Evolutionary conservation across 2,888 invertebrate species (phyloP).

Genomic region (Reticulitermes lucifugus): DNA sequence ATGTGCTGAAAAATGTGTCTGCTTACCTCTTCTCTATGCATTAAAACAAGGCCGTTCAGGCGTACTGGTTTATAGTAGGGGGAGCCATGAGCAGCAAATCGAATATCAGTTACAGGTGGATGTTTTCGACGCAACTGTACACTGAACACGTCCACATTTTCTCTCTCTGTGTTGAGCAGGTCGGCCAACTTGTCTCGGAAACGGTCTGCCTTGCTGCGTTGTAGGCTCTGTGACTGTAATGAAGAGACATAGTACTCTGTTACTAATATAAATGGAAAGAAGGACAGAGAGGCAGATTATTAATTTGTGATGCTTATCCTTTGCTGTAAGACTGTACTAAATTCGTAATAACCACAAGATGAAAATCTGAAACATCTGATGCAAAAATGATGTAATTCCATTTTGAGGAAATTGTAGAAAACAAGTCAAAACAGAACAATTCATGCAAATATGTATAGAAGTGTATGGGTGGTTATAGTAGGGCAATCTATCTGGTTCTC

Average conservation of each 20-base stretch:
- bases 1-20: no score
- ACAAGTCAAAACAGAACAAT: no score
- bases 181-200: slow-evolving; percentile 90
- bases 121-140: slow-evolving; percentile 89
- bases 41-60: slow-evolving; percentile 92
- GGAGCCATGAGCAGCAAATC: slow-evolving; percentile 95
- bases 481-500: no score
- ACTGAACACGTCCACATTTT: slow-evolving; percentile 96
- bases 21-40: slow-evolving; percentile 85
- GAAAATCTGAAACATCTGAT: no score
- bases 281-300: no score
- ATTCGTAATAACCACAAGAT: no score
- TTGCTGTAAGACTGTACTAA: no score
- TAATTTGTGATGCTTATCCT: no score
- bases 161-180: slow-evolving; percentile 84
- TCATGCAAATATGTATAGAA: no score
- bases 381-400: no score
- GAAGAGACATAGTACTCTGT: slow-evolving; percentile 22
- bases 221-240: slow-evolving; percentile 77
- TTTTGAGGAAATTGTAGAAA: no score
- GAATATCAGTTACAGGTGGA: slow-evolving; percentile 90
- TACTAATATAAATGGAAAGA: not conserved
- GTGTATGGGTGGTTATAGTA: no score
- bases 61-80: slow-evolving; percentile 95
- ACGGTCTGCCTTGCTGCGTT: slow-evolving; percentile 89